Base-by-base conservation (phyloP, 37 sponge, comb jelly and placozoan species). In the Bolinopsis microptera region DNA sequence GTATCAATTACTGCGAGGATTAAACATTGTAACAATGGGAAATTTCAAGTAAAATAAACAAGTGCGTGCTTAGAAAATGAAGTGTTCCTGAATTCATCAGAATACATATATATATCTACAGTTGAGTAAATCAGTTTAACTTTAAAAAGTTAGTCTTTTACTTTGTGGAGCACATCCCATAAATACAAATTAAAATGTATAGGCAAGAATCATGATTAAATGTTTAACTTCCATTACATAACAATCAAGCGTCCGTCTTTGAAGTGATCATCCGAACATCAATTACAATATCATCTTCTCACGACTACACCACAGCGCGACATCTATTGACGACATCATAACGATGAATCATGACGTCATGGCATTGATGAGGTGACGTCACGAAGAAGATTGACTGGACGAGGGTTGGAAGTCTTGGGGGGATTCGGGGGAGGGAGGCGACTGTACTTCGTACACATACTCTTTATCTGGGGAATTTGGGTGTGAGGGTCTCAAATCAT, bases 381-480 rank as follows among this genome's bases (percentile, higher is more conserved):
- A 48, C 13, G 61, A 48, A 48, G 61, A 18, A 18, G 61, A 48
- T 48, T 77, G 35, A 32, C 80, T 77, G 34, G 80, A 34, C 35
- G 80, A 77, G 2, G 80, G 36, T 35, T 27, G 27, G 80, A 77
- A 86, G 90, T 86, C 90, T 36, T 35, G 90, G 3, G 90, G 90
- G 0, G 90, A 86, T 34, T 86, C 90, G 30, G 90, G 90, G 26
- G 90, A 86, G 61, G 90, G 90, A 3, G 90, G 90, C 3, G 90
- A 24, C 35, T 86, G 61, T 1, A 86, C 36, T 24, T 86, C 61
- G 26, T 86, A 86, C 26, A 38, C 39, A 30, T 86, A 86, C 22
- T 86, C 90, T 39, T 86, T 86, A 27, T 86, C 90, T 86, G 90
- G 26, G 75, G 75, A 21, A 28, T 30, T 8, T 72, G 75, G n/a